phyloP scores from a whole-genome alignment of 2,113 vertebrate genomes.

The Hippocampus barbouri region DNA sequence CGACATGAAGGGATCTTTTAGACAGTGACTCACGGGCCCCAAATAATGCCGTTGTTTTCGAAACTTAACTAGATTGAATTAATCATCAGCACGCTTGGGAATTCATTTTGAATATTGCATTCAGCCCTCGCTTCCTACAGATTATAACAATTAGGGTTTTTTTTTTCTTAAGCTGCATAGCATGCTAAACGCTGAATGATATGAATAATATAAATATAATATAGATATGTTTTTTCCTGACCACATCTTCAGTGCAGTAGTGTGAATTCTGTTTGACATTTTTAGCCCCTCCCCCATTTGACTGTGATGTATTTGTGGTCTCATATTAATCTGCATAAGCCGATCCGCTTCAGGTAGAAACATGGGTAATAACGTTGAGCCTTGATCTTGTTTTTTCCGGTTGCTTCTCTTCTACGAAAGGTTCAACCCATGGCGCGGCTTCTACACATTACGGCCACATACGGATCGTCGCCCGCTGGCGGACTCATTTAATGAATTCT shows the following conservation, averaged over 20 bases:
- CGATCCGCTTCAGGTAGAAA: conserved; percentile 40
- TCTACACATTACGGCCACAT: conserved; percentile 36
- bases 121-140: background rate
- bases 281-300: background rate
- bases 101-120: background rate
- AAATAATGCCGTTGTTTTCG: conserved; percentile 13
- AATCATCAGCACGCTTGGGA: background rate
- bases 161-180: too few species aligned
- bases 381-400: conserved; percentile 28
- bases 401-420: conserved; percentile 4
- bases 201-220: background rate
- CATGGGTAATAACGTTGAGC: conserved; percentile 29
- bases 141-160: background rate
- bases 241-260: background rate
- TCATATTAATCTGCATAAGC: conserved; percentile 38
- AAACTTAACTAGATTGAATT: conserved; percentile 10
- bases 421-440: conserved; percentile 22
- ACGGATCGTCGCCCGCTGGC: conserved; percentile 32
- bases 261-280: background rate
- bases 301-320: conserved; percentile 15
- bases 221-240: background rate
- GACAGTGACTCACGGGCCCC: conserved; percentile 26
- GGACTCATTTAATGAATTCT: conserved; percentile 58
- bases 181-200: background rate
- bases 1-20: conserved; percentile 53